These are phyloP conservation scores for Oscheius sp. DNA, from an alignment of 2,888 invertebrate genomes.

Conservation along the genomic window DNA sequence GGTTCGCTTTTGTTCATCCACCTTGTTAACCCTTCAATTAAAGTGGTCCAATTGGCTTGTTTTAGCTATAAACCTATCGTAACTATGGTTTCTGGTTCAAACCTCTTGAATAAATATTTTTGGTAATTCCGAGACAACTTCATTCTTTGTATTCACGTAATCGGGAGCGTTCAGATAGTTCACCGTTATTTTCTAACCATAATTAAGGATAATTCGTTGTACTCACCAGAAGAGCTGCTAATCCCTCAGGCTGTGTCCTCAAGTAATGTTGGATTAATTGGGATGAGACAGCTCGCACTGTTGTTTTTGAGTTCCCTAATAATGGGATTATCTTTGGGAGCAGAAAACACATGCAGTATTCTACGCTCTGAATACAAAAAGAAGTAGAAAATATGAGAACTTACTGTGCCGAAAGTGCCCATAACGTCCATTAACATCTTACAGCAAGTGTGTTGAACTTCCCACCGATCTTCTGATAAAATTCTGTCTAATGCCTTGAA, in stretches of 20 bases:
- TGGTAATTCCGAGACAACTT: constrained; percentile 71
- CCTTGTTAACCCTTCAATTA: constrained; percentile 22
- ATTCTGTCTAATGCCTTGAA: constrained; percentile 70
- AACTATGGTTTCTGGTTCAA: constrained; percentile 11
- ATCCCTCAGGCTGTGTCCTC: constrained; percentile 69
- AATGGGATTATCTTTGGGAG: constrained; percentile 71
- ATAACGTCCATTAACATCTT: constrained; percentile 64
- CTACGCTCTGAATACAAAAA: constrained; percentile 65
- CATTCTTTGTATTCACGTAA: constrained; percentile 30
- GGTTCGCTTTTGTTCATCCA: constrained; percentile 20
- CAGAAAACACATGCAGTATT: constrained; percentile 69
- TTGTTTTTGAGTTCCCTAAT: constrained; percentile 60
- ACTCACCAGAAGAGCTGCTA: constrained; percentile 71
- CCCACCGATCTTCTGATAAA: constrained; percentile 72
- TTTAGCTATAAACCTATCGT: constrained; percentile 11
- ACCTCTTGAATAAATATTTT: constrained; percentile 73
- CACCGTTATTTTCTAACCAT: constrained; percentile 62
- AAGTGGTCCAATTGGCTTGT: constrained; percentile 21
- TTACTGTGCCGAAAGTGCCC: constrained; percentile 70
- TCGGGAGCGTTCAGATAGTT: constrained; percentile 32
- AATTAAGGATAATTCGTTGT: no score
- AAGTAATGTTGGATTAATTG: constrained; percentile 72
- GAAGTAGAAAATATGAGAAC: constrained; percentile 37
- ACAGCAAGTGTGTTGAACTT: constrained; percentile 72
- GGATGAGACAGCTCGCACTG: constrained; percentile 70